Evolutionary conservation across 2,797 vertebrate genomes (phyloP).

Genomic region (Typhlichthys subterraneus): DNA sequence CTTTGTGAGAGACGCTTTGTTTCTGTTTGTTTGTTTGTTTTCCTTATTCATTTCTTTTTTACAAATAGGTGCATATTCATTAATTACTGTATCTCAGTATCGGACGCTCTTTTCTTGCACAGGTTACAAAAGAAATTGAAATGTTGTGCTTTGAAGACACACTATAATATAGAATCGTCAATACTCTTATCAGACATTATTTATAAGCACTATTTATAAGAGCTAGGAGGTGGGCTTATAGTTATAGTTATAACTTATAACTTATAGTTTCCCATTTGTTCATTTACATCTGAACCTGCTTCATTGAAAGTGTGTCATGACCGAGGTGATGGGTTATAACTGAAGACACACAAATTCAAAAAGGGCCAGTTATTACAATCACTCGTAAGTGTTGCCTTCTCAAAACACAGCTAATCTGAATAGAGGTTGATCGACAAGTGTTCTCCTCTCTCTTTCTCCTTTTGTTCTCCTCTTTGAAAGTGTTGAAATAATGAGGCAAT

Average conservation of each 20-base stretch:
- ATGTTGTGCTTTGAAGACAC: slow-evolving; percentile 24
- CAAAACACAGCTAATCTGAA: not conserved
- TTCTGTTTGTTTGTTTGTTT: not conserved
- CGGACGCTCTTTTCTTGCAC: not conserved
- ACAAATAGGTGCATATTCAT: not conserved
- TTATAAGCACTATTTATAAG: slow-evolving; percentile 36
- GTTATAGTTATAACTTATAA: not conserved
- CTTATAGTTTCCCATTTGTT: slow-evolving; percentile 35
- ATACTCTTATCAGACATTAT: slow-evolving; percentile 30
- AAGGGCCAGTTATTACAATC: slow-evolving; percentile 67
- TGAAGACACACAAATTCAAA: slow-evolving; percentile 46
- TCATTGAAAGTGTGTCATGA: slow-evolving; percentile 51
- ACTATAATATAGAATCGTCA: slow-evolving; percentile 49
- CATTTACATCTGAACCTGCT: slow-evolving; percentile 33
- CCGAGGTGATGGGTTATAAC: slow-evolving; percentile 55
- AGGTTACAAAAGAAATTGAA: slow-evolving; percentile 16
- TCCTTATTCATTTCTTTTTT: not conserved
- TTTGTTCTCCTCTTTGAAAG: slow-evolving; percentile 36
- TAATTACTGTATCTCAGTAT: no score
- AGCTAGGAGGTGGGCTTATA: slow-evolving; percentile 27
- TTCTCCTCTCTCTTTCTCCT: slow-evolving; percentile 8
- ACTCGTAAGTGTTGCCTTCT: not conserved
- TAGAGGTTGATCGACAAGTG: slow-evolving; percentile 13
- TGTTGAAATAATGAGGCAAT: slow-evolving; percentile 47
- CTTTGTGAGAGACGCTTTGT: not conserved